A percentile compares a stretch with the other conserved stretches of the same genome.
These are phyloP conservation scores for Arremon brunneinucha DNA, from an alignment of 2,797 vertebrate genomes.

Conservation along the genomic window DNA sequence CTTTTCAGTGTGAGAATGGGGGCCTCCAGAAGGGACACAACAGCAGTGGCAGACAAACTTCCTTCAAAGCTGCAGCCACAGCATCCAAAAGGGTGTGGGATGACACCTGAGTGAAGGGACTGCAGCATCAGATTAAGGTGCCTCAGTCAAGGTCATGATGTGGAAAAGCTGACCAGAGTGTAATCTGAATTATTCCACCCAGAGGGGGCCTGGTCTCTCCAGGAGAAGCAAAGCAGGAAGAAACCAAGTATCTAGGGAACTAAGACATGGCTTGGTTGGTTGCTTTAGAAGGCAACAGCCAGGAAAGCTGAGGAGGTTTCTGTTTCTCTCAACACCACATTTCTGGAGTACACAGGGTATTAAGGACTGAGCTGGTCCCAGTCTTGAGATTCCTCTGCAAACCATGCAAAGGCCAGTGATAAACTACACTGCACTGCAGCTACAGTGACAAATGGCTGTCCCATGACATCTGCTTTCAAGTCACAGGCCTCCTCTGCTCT, in stretches of 20 bases:
- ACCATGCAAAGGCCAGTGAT: background rate
- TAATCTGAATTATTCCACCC: background rate
- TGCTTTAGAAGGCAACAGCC: background rate
- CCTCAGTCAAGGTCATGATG: accelerated
- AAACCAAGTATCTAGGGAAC: background rate
- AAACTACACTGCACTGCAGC: background rate
- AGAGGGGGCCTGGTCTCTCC: background rate
- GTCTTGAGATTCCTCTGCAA: background rate
- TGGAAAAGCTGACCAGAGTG: background rate
- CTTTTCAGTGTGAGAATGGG: background rate
- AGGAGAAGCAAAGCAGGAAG: background rate
- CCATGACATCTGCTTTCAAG: background rate
- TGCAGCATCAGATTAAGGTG: background rate
- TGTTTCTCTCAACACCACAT: background rate
- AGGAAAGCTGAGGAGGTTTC: background rate
- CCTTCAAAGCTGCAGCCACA: background rate
- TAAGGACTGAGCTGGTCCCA: background rate
- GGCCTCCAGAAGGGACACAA: background rate
- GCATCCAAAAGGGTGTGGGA: background rate
- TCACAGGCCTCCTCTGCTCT: background rate
- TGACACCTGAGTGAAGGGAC: background rate
- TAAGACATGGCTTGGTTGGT: background rate
- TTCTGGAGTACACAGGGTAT: background rate
- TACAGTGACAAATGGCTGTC: background rate
- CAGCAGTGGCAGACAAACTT: background rate